These are phyloP conservation scores for Mastomys coucha DNA, from an alignment of 2,113 vertebrate genomes.

Conservation along the genomic window DNA sequence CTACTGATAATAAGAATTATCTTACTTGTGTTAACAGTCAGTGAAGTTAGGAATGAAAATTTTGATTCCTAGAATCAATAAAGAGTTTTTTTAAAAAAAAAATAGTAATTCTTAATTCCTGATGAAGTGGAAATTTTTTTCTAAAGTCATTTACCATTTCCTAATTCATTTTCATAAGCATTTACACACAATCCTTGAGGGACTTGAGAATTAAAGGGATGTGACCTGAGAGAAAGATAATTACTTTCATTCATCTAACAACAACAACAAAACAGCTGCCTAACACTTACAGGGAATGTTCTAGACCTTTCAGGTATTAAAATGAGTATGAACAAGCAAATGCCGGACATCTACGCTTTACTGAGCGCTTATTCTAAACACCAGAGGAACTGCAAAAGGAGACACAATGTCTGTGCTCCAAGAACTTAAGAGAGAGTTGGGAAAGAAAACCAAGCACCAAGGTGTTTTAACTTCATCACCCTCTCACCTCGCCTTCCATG, in stretches of 20 bases:
- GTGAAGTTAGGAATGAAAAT: background rate
- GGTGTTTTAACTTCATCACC: background rate
- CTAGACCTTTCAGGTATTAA: background rate
- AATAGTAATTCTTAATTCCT: background rate
- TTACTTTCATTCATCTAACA: background rate
- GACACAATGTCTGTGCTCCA: background rate
- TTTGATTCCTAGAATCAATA: background rate
- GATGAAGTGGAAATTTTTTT: conserved; percentile 30
- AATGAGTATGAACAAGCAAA: background rate
- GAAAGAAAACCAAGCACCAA: background rate
- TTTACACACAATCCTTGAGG: background rate
- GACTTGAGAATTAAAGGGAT: background rate
- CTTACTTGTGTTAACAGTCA: background rate
- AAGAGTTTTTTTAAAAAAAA: background rate
- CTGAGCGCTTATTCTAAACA: background rate
- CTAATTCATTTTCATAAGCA: conserved; percentile 2
- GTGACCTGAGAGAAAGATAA: background rate
- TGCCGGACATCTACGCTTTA: background rate
- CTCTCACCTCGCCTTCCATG: background rate
- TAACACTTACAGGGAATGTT: background rate
- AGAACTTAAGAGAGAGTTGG: background rate
- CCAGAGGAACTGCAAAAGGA: background rate
- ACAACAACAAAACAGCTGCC: background rate
- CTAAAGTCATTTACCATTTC: background rate
- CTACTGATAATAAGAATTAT: background rate